phyloP scores from a whole-genome alignment of 2,113 vertebrate genomes.

The Salvelinus sp. region DNA sequence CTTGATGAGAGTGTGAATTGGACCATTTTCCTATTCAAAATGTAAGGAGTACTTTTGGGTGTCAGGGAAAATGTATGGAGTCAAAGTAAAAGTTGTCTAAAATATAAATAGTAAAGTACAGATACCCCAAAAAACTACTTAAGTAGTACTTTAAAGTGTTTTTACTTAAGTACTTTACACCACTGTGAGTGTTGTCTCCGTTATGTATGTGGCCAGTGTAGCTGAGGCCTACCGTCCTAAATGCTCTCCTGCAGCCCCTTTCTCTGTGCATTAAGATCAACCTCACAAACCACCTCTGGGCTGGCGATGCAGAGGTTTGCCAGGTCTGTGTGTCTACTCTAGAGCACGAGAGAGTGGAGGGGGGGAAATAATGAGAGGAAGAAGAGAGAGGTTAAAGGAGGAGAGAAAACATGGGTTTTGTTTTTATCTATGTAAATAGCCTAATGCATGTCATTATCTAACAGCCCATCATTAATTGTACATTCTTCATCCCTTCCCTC shows the following conservation, averaged over 20 bases:
- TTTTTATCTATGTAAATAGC: constrained; percentile 10
- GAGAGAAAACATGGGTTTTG: constrained; percentile 9
- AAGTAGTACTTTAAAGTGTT: no score
- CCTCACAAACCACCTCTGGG: constrained; percentile 64
- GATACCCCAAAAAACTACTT: no score
- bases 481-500: no score
- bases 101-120: no score
- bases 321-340: constrained; percentile 60
- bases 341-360: constrained; percentile 43
- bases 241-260: constrained; percentile 64
- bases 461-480: no score
- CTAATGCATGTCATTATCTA: no score
- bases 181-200: constrained; percentile 28
- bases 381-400: constrained; percentile 30
- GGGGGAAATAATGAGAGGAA: constrained; percentile 19
- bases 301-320: constrained; percentile 42
- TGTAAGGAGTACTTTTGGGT: no score
- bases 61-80: no score
- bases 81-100: no score
- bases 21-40: no score
- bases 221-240: constrained; percentile 62
- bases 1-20: no score
- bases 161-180: no score
- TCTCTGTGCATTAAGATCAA: constrained; percentile 72
- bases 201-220: constrained; percentile 67